These are phyloP conservation scores for Pteronura brasiliensis DNA, from an alignment of 2,113 vertebrate genomes.

Conservation along the genomic window DNA sequence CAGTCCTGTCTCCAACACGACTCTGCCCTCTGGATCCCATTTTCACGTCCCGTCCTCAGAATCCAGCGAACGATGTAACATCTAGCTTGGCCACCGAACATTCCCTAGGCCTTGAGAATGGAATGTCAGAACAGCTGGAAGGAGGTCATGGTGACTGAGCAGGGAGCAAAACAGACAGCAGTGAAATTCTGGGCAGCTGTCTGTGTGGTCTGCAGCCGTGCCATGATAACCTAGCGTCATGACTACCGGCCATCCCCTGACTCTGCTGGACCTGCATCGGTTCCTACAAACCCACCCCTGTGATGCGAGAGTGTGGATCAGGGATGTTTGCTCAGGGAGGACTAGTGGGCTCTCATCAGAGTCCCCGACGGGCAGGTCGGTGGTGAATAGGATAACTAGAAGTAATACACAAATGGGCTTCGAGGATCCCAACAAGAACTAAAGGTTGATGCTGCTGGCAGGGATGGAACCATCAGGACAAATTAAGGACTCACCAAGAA, in stretches of 20 bases:
- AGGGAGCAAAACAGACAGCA: neutral
- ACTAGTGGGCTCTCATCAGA: neutral
- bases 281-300: neutral
- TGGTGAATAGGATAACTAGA: accelerated
- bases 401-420: neutral
- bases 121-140: slow-evolving; percentile 26
- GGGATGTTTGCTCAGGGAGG: neutral
- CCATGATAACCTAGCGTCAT: neutral
- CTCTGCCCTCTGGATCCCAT: neutral
- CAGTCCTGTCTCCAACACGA: neutral
- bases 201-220: slow-evolving; percentile 44
- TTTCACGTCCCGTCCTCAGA: neutral
- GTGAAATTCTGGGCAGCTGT: neutral
- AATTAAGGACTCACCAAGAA: neutral
- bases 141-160: slow-evolving; percentile 20
- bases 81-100: neutral
- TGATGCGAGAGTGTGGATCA: accelerated
- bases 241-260: neutral
- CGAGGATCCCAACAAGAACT: neutral
- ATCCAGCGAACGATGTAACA: neutral
- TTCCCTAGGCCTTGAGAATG: slow-evolving; percentile 30
- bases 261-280: neutral
- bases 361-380: neutral
- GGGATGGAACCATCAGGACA: neutral
- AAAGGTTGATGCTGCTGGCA: neutral